Evolutionary conservation across 2,888 invertebrate species (phyloP), one percentile per base, ranked within the genome.

Genomic region (Drosophila birchii): DNA sequence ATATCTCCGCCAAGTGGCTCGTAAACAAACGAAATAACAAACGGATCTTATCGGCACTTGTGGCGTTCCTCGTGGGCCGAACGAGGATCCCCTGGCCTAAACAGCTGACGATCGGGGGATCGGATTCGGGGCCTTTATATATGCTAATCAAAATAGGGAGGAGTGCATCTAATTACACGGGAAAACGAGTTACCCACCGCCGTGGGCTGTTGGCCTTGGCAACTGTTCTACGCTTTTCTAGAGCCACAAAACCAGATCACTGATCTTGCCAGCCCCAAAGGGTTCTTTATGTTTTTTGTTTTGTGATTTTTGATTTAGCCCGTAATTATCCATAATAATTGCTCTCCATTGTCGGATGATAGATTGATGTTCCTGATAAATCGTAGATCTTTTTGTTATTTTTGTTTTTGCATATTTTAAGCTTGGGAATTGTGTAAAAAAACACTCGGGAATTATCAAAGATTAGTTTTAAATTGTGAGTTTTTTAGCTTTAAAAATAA

Each of bases 101-200:
- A 69, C 69, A 69, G 67, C 69, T 60, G 51, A 41, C 43, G 9
- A 43, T 43, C 20, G 41, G 23, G 45, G 44, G 9, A 23, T 45
- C 23, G 23, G 23, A 45, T 18, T 43, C 5, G 38, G 29, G n/a
- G 18, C 8, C 12, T 16, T 34, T 23, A 34, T 26, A 23, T 70
- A 77, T 80, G 81, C 49, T 77, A 80, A 86, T 86, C 77, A 23
- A 16, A 34, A 34, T 51, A 34, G 51, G 51, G 51, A 51, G 57
- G 47, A 69, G 68, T 74, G 72, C 72, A 83, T 83, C 61, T 80
- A 80, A 74, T 88, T 74, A 80, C 78, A 34, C 20, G 57, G 32
- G 51, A 59, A 55, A 88, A 87, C 88, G 62, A 68, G 86, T 86
- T 82, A 57, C 18, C n/a, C 60, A 47, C 39, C 44, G 66, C 74